A percentile compares a stretch with the other conserved stretches of the same genome.
phyloP scores from a whole-genome alignment of 2,797 vertebrate species.

The Apodemus agrarius region DNA sequence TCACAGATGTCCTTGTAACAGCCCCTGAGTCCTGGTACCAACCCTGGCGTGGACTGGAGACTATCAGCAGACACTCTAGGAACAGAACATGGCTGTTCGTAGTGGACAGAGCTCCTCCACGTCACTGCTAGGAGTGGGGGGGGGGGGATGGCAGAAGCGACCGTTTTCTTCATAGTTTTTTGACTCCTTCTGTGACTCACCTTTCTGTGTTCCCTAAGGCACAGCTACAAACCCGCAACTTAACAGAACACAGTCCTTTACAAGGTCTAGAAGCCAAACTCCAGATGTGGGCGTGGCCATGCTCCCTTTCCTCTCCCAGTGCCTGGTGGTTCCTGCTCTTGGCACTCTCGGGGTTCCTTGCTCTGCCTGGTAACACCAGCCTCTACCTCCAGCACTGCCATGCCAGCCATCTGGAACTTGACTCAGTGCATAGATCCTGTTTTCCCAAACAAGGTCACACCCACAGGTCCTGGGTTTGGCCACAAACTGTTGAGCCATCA shows the following conservation, averaged over 20 bases:
- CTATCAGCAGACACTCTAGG: not conserved
- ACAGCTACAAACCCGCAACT: not conserved
- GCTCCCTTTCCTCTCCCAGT: accelerated
- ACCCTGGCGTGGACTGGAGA: not conserved
- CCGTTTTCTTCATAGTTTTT: not conserved
- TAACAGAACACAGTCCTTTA: not conserved
- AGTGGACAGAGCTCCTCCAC: not conserved
- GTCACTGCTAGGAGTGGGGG: not conserved
- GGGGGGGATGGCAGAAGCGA: not conserved
- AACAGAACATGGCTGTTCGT: accelerated
- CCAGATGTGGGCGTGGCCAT: not conserved
- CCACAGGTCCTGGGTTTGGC: not conserved
- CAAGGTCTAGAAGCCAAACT: not conserved
- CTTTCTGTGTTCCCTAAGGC: accelerated
- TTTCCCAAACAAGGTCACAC: not conserved
- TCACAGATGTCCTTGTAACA: not conserved
- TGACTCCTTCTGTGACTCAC: not conserved
- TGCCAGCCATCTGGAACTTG: not conserved
- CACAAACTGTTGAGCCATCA: accelerated
- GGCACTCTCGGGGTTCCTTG: not conserved
- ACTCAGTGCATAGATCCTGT: not conserved
- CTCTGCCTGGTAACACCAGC: accelerated
- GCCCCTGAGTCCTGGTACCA: not conserved
- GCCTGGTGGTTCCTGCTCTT: not conserved
- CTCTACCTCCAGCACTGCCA: not conserved